These are phyloP conservation scores for Drosophila repletoides DNA, from an alignment of 1,140 invertebrate genomes.

Conservation along the genomic window DNA sequence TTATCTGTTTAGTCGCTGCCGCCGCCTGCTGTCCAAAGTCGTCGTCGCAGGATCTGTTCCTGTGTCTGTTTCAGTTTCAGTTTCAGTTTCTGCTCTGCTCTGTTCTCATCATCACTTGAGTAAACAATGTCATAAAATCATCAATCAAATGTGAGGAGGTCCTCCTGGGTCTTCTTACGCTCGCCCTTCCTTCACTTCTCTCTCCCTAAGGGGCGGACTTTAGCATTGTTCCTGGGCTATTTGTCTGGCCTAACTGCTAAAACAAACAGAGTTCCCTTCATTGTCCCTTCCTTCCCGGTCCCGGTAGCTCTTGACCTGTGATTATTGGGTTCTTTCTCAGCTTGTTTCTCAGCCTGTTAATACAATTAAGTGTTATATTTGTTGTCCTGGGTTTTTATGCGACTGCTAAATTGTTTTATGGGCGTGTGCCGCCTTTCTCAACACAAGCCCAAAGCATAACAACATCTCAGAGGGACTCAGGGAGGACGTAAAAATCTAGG, in stretches of 20 bases:
- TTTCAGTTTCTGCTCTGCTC: conserved; percentile 27
- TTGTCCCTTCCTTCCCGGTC: background rate
- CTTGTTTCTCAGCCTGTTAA: conserved; percentile 45
- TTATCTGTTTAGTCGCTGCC: too few species aligned
- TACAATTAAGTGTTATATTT: conserved; percentile 79
- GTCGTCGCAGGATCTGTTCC: too few species aligned
- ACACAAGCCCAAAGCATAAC: conserved; percentile 32
- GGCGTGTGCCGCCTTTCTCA: conserved; percentile 68
- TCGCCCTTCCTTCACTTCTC: background rate
- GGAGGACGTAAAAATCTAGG: background rate
- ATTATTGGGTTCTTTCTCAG: conserved; percentile 4
- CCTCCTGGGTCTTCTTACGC: background rate
- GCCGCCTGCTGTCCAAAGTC: too few species aligned
- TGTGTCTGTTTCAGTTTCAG: background rate
- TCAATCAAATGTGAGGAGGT: conserved; percentile 67
- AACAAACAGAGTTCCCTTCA: conserved; percentile 15
- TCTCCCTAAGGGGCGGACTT: background rate
- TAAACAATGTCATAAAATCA: conserved; percentile 81
- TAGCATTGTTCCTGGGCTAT: conserved; percentile 29
- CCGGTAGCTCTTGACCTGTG: conserved; percentile 12
- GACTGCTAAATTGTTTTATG: conserved; percentile 73
- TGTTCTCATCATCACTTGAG: conserved; percentile 76
- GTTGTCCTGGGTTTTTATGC: conserved; percentile 67
- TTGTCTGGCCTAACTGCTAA: conserved; percentile 42
- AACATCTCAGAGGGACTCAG: background rate